Percentiles rank a stretch among this genome's conserved stretches.
Conservation (phyloP, 2,113 vertebrate species). For the Stigmatopora argus region DNA sequence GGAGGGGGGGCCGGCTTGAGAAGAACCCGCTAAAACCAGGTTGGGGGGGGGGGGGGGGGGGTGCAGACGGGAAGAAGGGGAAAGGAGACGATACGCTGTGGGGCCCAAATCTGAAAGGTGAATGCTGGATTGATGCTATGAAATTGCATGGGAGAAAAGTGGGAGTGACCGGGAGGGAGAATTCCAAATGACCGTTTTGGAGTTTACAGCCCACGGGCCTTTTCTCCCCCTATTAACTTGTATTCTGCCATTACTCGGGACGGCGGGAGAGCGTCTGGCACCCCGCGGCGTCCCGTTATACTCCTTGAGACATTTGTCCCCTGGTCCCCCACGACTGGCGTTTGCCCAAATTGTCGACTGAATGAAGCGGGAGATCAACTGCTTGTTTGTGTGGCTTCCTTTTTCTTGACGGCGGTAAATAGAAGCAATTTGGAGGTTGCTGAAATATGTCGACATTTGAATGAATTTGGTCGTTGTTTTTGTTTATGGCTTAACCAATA, state of each 20-base stretch:
- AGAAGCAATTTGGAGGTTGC: no score
- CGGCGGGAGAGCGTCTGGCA: conserved; percentile 62
- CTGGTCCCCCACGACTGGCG: conserved; percentile 11
- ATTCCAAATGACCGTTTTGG: conserved; percentile 77
- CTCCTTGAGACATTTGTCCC: conserved; percentile 20
- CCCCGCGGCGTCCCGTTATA: conserved; percentile 42
- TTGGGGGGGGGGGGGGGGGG: conserved; percentile 7
- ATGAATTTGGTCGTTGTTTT: no score
- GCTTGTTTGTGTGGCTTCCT: neutral
- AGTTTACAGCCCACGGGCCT: conserved; percentile 75
- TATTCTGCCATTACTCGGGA: conserved; percentile 73
- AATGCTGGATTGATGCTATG: conserved; percentile 28
- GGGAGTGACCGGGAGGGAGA: conserved; percentile 10
- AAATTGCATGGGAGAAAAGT: conserved; percentile 47
- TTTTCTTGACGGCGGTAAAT: neutral
- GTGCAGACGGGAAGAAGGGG: conserved; percentile 9
- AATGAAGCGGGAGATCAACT: conserved; percentile 40
- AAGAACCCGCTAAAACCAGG: neutral
- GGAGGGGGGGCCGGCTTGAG: neutral
- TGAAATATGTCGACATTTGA: no score
- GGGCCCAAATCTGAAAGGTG: conserved; percentile 25
- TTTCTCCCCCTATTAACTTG: conserved; percentile 79
- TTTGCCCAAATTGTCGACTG: conserved; percentile 30
- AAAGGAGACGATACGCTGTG: conserved; percentile 9
- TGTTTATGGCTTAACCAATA: no score